Evolutionary conservation across 1,140 invertebrate species (phyloP).

Genomic region (Phortica variegata): DNA sequence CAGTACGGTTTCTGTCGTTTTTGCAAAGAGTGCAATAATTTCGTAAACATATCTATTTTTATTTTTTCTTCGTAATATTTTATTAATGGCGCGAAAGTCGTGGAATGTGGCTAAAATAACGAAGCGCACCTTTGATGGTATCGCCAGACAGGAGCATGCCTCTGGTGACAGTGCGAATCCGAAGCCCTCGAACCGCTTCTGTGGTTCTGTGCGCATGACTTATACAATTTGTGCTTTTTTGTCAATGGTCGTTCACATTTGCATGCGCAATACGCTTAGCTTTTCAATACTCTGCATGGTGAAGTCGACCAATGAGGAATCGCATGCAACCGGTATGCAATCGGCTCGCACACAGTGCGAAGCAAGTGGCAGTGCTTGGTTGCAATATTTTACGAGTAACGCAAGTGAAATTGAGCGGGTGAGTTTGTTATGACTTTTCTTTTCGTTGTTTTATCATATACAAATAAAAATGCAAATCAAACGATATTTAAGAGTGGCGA

Average conservation of each 20-base stretch:
- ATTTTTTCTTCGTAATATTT: not conserved
- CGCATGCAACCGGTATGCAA: not conserved
- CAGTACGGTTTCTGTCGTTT: not conserved
- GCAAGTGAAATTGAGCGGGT: conserved; percentile 9
- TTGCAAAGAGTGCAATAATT: not conserved
- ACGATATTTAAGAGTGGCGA: conserved; percentile 26
- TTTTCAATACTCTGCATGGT: conserved; percentile 47
- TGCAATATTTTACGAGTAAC: conserved; percentile 4
- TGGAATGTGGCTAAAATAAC: conserved; percentile 30
- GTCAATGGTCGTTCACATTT: conserved; percentile 28
- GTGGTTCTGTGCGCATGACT: conserved; percentile 35
- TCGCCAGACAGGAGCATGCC: not conserved
- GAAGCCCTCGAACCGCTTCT: conserved; percentile 12
- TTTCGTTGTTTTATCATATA: not conserved
- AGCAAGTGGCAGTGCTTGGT: no score
- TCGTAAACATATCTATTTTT: no score
- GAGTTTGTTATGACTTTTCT: conserved; percentile 5
- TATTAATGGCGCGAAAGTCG: conserved; percentile 25
- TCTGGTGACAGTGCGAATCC: not conserved
- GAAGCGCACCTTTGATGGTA: not conserved
- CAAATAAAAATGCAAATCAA: no score
- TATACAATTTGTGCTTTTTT: conserved; percentile 45
- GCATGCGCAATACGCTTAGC: conserved; percentile 40
- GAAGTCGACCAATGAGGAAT: conserved; percentile 18
- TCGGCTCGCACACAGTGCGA: no score